Evolutionary conservation across 2,888 invertebrate genomes (phyloP).

Genomic region (Holacanthella duospinosa): DNA sequence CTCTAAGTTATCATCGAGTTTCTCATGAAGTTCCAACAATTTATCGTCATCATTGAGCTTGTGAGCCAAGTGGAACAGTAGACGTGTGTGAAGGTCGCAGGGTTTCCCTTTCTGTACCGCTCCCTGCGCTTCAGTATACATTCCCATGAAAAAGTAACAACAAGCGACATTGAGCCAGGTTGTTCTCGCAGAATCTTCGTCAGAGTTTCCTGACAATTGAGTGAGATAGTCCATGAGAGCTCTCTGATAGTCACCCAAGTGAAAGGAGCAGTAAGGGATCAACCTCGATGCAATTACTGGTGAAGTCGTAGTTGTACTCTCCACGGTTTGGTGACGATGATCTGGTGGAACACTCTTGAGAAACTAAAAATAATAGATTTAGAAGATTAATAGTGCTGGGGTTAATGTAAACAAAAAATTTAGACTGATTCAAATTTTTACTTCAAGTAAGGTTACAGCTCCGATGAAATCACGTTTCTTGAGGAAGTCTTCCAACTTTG

Average conservation of each 20-base stretch:
- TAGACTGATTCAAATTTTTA: slow-evolving; percentile 42
- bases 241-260: slow-evolving; percentile 82
- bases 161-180: slow-evolving; percentile 73
- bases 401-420: no score
- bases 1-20: slow-evolving; percentile 75
- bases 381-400: no score
- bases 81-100: slow-evolving; percentile 60
- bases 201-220: slow-evolving; percentile 36
- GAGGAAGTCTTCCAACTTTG: slow-evolving; percentile 81
- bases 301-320: slow-evolving; percentile 7
- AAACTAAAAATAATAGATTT: slow-evolving; percentile 35
- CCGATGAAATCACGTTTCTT: slow-evolving; percentile 85
- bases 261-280: slow-evolving; percentile 92
- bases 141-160: slow-evolving; percentile 88
- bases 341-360: slow-evolving; percentile 47
- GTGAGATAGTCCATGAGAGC: slow-evolving; percentile 58
- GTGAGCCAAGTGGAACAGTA: slow-evolving; percentile 86
- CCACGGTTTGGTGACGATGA: neutral
- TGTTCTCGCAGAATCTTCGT: slow-evolving; percentile 40
- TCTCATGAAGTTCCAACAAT: slow-evolving; percentile 70
- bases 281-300: slow-evolving; percentile 41
- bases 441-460: slow-evolving; percentile 83
- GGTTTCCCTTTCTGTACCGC: slow-evolving; percentile 53
- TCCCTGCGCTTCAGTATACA: slow-evolving; percentile 59
- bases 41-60: slow-evolving; percentile 76